Conservation (phyloP, 2,113 vertebrate species). For the Lepus europaeus region DNA sequence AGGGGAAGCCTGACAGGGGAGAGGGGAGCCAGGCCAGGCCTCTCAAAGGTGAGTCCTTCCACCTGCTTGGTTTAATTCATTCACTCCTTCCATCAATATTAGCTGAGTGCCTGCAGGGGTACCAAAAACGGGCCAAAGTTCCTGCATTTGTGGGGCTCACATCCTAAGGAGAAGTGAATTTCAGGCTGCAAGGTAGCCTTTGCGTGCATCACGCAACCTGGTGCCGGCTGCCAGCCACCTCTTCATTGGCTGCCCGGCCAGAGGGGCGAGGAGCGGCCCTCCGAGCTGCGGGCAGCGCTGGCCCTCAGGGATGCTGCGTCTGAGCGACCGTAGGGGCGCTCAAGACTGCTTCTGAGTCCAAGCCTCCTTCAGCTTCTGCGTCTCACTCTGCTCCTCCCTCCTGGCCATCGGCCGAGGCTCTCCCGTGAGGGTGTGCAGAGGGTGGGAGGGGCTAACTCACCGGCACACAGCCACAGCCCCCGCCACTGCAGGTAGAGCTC, state of each 20-base stretch:
- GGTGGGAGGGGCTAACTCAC: too few species aligned
- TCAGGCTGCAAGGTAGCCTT: background rate
- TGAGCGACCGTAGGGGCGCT: background rate
- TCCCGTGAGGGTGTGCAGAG: too few species aligned
- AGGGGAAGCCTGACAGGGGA: background rate
- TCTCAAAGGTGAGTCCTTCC: background rate
- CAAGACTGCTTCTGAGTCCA: background rate
- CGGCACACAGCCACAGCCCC: background rate
- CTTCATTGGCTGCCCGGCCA: background rate
- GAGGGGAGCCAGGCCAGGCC: background rate
- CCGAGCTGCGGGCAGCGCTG: fast-evolving
- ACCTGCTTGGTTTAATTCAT: background rate
- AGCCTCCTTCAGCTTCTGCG: background rate
- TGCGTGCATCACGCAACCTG: background rate
- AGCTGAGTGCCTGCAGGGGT: background rate
- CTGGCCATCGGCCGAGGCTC: background rate
- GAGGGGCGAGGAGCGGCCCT: fast-evolving
- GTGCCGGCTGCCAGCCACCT: background rate
- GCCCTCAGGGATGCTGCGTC: fast-evolving
- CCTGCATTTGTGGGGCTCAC: background rate
- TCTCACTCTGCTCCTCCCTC: fast-evolving
- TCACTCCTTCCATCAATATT: background rate
- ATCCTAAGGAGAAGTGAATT: background rate
- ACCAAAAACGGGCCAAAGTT: background rate
- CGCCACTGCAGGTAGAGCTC: background rate